These are phyloP conservation scores for Corythoichthys intestinalis DNA, from an alignment of 2,113 vertebrate species.

Conservation along the genomic window DNA sequence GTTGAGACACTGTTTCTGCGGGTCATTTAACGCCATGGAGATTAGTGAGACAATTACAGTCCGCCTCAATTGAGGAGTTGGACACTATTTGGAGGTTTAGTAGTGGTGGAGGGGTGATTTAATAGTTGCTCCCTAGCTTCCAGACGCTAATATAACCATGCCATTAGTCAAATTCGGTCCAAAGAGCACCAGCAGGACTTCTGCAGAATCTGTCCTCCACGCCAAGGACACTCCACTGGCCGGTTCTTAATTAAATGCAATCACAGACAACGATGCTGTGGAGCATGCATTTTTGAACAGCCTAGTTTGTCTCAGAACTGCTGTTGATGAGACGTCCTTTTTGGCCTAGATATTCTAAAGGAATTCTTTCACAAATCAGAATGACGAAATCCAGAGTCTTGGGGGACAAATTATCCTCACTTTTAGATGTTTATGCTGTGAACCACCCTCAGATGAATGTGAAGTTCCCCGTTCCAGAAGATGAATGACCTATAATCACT, in stretches of 20 bases:
- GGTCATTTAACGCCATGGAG: slow-evolving; percentile 64
- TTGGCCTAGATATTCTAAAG: slow-evolving; percentile 46
- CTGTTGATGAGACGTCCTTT: slow-evolving; percentile 54
- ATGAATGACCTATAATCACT: slow-evolving; percentile 67
- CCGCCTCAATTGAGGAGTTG: slow-evolving; percentile 56
- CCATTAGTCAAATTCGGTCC: slow-evolving; percentile 54
- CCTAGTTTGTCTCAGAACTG: slow-evolving; percentile 48
- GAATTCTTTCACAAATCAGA: slow-evolving; percentile 50
- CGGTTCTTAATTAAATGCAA: slow-evolving; percentile 65
- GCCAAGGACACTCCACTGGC: slow-evolving; percentile 54
- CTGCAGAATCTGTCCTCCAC: slow-evolving; percentile 49
- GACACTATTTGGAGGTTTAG: slow-evolving; percentile 50
- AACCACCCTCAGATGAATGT: slow-evolving; percentile 56
- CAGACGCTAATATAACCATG: slow-evolving; percentile 33
- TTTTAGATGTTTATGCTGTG: slow-evolving; percentile 44
- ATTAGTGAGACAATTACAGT: slow-evolving; percentile 72
- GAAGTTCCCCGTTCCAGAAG: slow-evolving; percentile 32
- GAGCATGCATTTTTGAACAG: slow-evolving; percentile 51
- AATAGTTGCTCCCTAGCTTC: slow-evolving; percentile 31
- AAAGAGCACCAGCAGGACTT: slow-evolving; percentile 35
- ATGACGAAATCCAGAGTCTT: slow-evolving; percentile 15
- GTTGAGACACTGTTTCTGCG: slow-evolving; percentile 55
- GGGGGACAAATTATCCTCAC: slow-evolving; percentile 22
- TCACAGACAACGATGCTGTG: slow-evolving; percentile 48
- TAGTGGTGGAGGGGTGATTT: slow-evolving; percentile 27